Base-by-base conservation (phyloP, 2,888 invertebrate genomes). In the Antheraea assamensis region DNA sequence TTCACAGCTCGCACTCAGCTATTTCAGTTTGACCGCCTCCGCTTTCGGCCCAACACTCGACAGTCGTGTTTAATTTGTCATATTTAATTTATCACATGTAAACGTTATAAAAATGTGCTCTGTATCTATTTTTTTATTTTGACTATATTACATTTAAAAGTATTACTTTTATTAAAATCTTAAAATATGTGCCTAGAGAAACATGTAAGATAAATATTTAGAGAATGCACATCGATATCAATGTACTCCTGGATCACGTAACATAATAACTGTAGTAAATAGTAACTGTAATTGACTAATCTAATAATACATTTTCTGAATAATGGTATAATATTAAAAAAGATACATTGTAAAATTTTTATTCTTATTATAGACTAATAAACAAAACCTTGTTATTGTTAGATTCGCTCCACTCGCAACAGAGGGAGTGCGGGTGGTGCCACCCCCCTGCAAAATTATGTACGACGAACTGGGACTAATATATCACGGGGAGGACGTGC, bases 391-490 rank as follows among this genome's bases (percentile, higher is more conserved):
- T 90, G 87, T 91, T 90, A 93, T 94, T 94, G 94, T 92, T 86
- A 88, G 88, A 90, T 90, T 90, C 89, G 91, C 85, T 87, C 86
- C 87, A 86, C 86, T 86, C 85, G 88, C 85, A 79, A 76, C 73
- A 47, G 79, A 78, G 88, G 88, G 87, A 85, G 87, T 78, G 78
- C 81, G 88, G 89, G 89, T 80, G 89, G 86, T 80, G 79, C 89
- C 89, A 88, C 91, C 91, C 92, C n/a, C 87, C 92, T 87, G 89
- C 94, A 94, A 94, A 94, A 94, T 94, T 94, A 94, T 94, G 94
- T 94, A 94, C 94, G 94, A 94, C 94, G 94, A 92, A 92, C 94
- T 93, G 94, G 94, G 94, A 94, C 91, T 91, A 92, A 94, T 94
- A 94, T 94, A 94, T 94, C 93, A 94, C 87, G 91, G 93, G 94